Conservation (phyloP, 2,888 invertebrate genomes). For the Dorcus hopei region DNA sequence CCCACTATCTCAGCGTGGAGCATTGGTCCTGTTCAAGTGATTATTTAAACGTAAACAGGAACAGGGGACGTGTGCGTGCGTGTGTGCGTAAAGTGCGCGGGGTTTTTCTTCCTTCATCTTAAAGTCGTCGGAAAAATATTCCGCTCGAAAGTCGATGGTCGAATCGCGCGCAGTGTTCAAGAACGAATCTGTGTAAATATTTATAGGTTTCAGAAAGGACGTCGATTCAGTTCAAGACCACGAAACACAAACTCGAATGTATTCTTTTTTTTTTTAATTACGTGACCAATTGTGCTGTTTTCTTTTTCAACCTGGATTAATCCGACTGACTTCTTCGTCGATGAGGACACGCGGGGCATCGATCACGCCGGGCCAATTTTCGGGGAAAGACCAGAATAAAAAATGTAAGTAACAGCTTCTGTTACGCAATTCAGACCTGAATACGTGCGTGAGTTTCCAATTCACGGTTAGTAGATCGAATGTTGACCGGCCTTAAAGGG, state of each 20-base stretch:
- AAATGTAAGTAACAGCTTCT: not conserved
- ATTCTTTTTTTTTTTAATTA: slow-evolving; percentile 4
- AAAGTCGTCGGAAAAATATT: no score
- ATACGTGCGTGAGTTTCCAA: slow-evolving; percentile 19
- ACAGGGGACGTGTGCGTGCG: not conserved
- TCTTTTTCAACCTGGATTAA: no score
- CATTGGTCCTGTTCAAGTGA: not conserved
- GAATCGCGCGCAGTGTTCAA: not conserved
- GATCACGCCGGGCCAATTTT: not conserved
- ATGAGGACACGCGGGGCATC: not conserved
- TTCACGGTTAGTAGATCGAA: slow-evolving; percentile 26
- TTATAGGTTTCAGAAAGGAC: slow-evolving; percentile 10
- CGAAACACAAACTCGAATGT: not conserved
- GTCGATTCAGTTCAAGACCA: slow-evolving; percentile 20
- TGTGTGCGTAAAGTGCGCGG: not conserved
- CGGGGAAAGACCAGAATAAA: not conserved
- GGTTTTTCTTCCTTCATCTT: not conserved
- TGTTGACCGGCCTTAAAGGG: not conserved
- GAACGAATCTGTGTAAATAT: slow-evolving; percentile 14
- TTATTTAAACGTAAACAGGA: not conserved
- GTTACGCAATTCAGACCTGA: not conserved
- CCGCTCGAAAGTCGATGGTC: no score
- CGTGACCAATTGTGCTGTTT: slow-evolving; percentile 4
- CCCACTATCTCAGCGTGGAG: not conserved
- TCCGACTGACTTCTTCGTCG: no score